phyloP scores from a whole-genome alignment of 2,888 invertebrate species.

The Meteorus colon region DNA sequence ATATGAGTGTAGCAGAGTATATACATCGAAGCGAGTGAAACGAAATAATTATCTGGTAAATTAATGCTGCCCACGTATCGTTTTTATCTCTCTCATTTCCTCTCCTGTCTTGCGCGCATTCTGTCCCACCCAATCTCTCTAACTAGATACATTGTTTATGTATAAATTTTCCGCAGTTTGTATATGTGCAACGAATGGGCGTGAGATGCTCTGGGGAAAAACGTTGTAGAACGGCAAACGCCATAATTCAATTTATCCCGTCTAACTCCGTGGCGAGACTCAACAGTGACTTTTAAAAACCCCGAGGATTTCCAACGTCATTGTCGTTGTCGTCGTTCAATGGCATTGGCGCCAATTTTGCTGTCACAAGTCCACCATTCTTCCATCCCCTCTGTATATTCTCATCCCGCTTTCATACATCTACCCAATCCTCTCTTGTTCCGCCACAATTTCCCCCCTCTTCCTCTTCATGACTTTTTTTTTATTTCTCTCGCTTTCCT shows the following conservation, averaged over 20 bases:
- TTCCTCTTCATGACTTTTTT: neutral
- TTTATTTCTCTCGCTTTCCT: neutral
- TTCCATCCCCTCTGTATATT: conserved; percentile 15
- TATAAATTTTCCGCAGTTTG: conserved; percentile 17
- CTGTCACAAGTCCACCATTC: conserved; percentile 30
- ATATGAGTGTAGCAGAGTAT: conserved; percentile 14
- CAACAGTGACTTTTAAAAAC: conserved; percentile 53
- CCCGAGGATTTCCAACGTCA: conserved; percentile 39
- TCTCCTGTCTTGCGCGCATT: neutral
- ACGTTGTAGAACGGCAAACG: conserved; percentile 51
- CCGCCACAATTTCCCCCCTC: neutral
- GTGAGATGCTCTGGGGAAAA: conserved; percentile 24
- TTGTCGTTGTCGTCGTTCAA: conserved; percentile 39
- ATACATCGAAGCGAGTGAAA: conserved; percentile 18
- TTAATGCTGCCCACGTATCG: conserved; percentile 21
- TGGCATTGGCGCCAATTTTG: conserved; percentile 41
- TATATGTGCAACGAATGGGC: conserved; percentile 3
- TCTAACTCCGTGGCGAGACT: conserved; percentile 44
- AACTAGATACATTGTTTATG: conserved; percentile 27
- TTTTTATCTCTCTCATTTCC: neutral
- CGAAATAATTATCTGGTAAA: conserved; percentile 35
- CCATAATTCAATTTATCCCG: conserved; percentile 58
- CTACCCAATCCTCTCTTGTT: neutral
- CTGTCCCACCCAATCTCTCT: conserved; percentile 1
- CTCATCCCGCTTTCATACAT: neutral